Conservation (phyloP, 2,888 invertebrate genomes). For the Ametastegia equiseti region DNA sequence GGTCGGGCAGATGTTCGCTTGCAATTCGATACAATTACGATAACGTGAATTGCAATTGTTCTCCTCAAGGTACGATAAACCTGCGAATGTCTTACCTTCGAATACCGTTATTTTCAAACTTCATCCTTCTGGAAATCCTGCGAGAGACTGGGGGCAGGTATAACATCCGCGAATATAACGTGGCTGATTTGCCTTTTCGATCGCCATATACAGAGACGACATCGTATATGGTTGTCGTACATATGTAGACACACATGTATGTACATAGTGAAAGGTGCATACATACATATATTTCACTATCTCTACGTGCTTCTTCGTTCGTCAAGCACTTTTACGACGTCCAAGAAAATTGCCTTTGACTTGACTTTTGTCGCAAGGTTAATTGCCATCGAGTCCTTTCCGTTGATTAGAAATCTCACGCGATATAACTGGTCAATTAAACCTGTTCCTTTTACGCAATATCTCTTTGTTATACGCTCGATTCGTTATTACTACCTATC, state of each 20-base stretch:
- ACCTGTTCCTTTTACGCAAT: background rate
- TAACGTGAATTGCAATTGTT: slow-evolving; percentile 17
- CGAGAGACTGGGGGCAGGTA: background rate
- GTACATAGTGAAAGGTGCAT: background rate
- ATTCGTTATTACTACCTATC: background rate
- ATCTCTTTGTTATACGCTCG: background rate
- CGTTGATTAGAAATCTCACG: slow-evolving; percentile 22
- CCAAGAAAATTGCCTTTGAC: slow-evolving; percentile 17
- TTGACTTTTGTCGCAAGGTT: background rate
- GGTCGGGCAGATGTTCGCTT: slow-evolving; percentile 19
- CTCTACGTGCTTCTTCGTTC: slow-evolving; percentile 8
- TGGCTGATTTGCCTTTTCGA: background rate
- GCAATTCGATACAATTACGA: slow-evolving; percentile 29
- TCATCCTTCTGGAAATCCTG: background rate
- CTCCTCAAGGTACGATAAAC: background rate
- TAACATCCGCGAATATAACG: slow-evolving; percentile 7
- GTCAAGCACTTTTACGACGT: slow-evolving; percentile 14
- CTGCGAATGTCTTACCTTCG: background rate
- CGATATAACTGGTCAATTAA: slow-evolving; percentile 14
- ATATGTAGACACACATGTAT: slow-evolving; percentile 6
- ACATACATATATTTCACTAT: slow-evolving; percentile 28
- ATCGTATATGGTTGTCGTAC: background rate
- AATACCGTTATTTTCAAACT: slow-evolving; percentile 11
- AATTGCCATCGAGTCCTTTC: slow-evolving; percentile 3
- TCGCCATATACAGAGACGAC: background rate